Evolutionary conservation across 2,113 vertebrate species (phyloP).

Genomic region (Macrotis lagotis): DNA sequence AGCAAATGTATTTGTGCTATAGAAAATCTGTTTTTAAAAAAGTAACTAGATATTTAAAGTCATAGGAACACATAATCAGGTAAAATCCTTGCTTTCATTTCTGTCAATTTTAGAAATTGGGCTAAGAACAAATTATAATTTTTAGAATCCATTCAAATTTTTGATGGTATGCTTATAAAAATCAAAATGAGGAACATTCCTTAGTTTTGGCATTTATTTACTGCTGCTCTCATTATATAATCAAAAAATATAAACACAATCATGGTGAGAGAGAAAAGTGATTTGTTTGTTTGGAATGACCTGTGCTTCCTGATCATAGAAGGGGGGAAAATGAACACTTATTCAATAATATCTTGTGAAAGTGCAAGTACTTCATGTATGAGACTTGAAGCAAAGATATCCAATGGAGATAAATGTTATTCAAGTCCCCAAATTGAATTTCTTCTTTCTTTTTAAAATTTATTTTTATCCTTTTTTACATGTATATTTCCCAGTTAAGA

Average conservation of each 20-base stretch:
- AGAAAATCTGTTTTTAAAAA: slow-evolving; percentile 20
- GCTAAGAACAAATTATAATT: background rate
- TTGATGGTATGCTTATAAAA: slow-evolving; percentile 44
- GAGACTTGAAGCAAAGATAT: too few species aligned
- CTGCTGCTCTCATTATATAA: background rate
- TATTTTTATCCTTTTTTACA: too few species aligned
- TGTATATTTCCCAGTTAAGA: too few species aligned
- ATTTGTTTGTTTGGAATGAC: background rate
- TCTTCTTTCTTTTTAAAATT: too few species aligned
- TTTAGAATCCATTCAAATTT: background rate
- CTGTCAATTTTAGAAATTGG: background rate
- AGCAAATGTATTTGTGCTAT: slow-evolving; percentile 38
- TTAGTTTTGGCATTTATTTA: slow-evolving; percentile 46
- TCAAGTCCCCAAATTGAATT: too few species aligned
- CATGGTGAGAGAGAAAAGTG: slow-evolving; percentile 27
- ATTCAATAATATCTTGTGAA: slow-evolving; percentile 2
- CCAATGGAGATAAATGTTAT: too few species aligned
- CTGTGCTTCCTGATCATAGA: slow-evolving; percentile 42
- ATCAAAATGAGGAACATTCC: background rate
- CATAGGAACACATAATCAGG: slow-evolving; percentile 16
- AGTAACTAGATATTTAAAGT: slow-evolving; percentile 57
- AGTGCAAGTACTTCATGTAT: too few species aligned
- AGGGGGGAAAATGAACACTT: slow-evolving; percentile 32
- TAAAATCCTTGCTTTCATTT: slow-evolving; percentile 37
- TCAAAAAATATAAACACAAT: background rate